Evolutionary conservation across 2,113 vertebrate genomes (phyloP).

Genomic region (Lethenteron reissneri): DNA sequence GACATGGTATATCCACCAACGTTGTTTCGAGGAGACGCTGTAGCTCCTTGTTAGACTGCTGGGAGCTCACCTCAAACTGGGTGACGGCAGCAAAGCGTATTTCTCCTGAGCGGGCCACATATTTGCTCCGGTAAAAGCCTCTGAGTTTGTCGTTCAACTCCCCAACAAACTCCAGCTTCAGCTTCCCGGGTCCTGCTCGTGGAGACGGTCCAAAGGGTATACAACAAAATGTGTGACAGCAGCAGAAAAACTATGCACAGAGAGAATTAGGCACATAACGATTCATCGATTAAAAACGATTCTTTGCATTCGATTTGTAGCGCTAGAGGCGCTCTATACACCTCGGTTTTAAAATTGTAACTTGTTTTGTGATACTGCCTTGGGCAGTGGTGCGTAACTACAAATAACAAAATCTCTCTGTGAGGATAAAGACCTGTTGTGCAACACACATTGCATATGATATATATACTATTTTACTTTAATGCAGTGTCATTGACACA

Average conservation of each 20-base stretch:
- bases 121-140: constrained; percentile 5
- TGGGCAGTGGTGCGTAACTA: not conserved
- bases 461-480: no score
- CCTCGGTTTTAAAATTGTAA: not conserved
- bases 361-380: not conserved
- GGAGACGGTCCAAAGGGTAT: not conserved
- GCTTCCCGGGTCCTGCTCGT: not conserved
- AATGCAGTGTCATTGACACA: not conserved
- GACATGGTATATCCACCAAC: not conserved
- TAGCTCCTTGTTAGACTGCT: not conserved
- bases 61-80: constrained; percentile 1
- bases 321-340: not conserved
- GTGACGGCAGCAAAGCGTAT: constrained; percentile 4
- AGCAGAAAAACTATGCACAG: not conserved
- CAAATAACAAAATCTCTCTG: not conserved
- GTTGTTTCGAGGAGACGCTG: no score
- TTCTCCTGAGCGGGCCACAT: not conserved
- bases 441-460: no score
- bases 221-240: not conserved
- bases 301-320: not conserved
- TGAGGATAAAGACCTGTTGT: not conserved
- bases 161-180: not conserved
- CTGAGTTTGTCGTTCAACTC: constrained; percentile 5
- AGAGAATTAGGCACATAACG: not conserved
- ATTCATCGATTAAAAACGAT: not conserved